Percentiles rank a stretch among this genome's conserved stretches.
Conservation (phyloP, 2,797 vertebrate genomes). For the Tapirus indicus region DNA sequence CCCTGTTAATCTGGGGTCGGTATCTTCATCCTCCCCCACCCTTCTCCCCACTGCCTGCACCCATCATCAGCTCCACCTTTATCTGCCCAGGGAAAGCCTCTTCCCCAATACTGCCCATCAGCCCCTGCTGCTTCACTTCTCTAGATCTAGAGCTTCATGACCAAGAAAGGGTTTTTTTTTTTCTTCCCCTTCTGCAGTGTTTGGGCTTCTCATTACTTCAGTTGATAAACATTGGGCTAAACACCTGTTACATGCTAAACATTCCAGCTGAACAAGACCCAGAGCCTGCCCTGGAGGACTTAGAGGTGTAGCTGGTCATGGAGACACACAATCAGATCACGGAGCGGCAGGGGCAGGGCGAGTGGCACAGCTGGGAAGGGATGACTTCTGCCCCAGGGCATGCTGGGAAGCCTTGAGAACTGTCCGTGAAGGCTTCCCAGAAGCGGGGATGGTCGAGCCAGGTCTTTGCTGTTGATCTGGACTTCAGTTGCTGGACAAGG, state of each 20-base stretch:
- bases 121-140: not conserved
- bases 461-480: not conserved
- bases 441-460: not conserved
- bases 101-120: accelerated
- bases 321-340: not conserved
- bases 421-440: not conserved
- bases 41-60: not conserved
- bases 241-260: conserved; percentile 46
- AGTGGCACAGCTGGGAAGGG: not conserved
- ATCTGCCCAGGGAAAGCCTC: not conserved
- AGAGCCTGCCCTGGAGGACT: not conserved
- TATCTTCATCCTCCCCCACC: not conserved
- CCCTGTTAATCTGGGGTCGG: not conserved
- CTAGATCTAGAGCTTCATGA: not conserved
- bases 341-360: not conserved
- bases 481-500: not conserved
- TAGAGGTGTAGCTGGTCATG: not conserved
- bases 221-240: not conserved
- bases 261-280: conserved; percentile 34
- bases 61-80: not conserved
- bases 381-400: not conserved
- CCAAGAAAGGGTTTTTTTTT: not conserved
- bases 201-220: conserved; percentile 39
- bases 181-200: not conserved
- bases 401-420: conserved; percentile 1